These are phyloP conservation scores for Strongylocentrotus purpuratus DNA, from an alignment of 35 echinoderm and acorn worm species.

Conservation along the genomic window DNA sequence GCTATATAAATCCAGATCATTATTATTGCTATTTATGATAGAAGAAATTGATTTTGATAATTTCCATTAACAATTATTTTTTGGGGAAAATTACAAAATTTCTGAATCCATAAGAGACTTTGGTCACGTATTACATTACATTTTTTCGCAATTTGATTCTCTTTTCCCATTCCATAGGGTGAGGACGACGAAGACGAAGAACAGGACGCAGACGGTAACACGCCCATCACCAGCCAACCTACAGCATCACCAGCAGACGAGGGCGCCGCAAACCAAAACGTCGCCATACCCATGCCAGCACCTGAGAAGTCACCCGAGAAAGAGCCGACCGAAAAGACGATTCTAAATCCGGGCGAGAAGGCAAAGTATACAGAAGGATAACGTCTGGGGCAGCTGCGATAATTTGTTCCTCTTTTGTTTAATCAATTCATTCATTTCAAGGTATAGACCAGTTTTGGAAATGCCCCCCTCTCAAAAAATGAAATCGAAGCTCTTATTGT, in stretches of 20 bases:
- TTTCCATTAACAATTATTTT: too few species aligned
- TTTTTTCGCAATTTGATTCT: background rate
- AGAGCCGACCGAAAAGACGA: slow-evolving; percentile 71
- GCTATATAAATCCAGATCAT: too few species aligned
- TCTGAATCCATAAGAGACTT: too few species aligned
- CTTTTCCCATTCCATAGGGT: background rate
- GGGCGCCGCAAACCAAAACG: slow-evolving; percentile 52
- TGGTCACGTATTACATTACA: too few species aligned
- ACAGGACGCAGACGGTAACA: slow-evolving; percentile 13
- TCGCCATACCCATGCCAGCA: slow-evolving; percentile 69
- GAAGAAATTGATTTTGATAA: too few species aligned
- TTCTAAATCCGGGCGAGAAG: slow-evolving; percentile 65
- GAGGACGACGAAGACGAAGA: slow-evolving; percentile 44
- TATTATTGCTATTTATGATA: too few species aligned
- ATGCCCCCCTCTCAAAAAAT: too few species aligned
- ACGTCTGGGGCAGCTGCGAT: background rate
- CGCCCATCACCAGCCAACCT: slow-evolving; percentile 55
- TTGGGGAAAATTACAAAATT: too few species aligned
- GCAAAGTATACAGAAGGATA: slow-evolving; percentile 33
- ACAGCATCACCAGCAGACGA: slow-evolving; percentile 24
- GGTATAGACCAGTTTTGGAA: too few species aligned
- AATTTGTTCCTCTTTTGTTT: background rate
- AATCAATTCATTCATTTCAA: background rate
- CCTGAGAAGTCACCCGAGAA: slow-evolving; percentile 53
- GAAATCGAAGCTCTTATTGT: too few species aligned